phyloP scores from a whole-genome alignment of 2,797 vertebrate genomes.

The Perodicticus potto region DNA sequence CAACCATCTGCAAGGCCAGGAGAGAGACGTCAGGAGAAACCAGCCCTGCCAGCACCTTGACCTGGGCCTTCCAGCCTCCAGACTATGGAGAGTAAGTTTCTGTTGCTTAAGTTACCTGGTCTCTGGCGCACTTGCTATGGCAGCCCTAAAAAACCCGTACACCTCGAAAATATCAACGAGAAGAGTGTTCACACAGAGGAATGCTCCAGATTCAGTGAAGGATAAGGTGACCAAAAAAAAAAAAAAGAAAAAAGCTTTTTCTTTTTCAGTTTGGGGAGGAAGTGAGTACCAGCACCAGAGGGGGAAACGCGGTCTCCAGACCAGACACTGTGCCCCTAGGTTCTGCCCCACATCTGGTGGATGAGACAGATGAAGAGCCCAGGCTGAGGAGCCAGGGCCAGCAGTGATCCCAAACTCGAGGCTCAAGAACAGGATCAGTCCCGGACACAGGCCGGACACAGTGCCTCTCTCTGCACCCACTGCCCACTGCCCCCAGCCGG shows the following conservation, averaged over 20 bases:
- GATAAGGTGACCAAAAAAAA: background rate
- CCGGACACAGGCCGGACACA: background rate
- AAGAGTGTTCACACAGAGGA: background rate
- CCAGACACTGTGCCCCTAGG: background rate
- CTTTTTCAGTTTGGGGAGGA: background rate
- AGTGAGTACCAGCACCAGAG: background rate
- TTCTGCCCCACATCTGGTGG: background rate
- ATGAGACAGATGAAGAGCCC: background rate
- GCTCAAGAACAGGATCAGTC: background rate
- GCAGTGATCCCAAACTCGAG: fast-evolving
- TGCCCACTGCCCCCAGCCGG: background rate
- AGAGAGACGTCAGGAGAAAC: background rate
- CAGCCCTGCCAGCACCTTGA: background rate
- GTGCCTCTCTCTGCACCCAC: background rate
- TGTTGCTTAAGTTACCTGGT: background rate
- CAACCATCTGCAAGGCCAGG: fast-evolving
- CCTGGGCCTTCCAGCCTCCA: background rate
- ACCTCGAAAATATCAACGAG: background rate
- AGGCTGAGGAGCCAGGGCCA: background rate
- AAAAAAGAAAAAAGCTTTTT: background rate
- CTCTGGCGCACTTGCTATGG: too few species aligned
- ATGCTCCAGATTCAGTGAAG: background rate
- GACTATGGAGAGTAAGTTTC: fast-evolving
- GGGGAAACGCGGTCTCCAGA: fast-evolving
- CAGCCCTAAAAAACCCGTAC: background rate